These are phyloP conservation scores for Eupithecia tripunctaria DNA, from an alignment of 2,888 invertebrate genomes.

Conservation along the genomic window DNA sequence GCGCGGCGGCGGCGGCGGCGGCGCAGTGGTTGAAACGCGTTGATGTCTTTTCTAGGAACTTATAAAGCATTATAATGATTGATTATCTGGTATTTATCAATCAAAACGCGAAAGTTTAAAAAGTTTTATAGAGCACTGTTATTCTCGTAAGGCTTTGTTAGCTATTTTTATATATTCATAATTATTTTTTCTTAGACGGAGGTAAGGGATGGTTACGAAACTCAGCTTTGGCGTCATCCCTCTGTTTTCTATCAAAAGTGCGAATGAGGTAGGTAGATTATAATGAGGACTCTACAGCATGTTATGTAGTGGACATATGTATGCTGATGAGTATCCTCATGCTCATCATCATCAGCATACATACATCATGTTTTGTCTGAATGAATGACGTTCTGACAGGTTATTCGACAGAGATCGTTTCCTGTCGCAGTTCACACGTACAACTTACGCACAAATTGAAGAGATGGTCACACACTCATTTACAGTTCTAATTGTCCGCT, in stretches of 20 bases:
- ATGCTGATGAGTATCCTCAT: too few species aligned
- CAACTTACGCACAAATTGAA: conserved; percentile 33
- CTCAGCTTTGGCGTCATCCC: neutral
- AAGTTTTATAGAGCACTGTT: too few species aligned
- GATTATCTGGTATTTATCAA: too few species aligned
- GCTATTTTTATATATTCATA: neutral
- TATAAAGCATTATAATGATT: too few species aligned
- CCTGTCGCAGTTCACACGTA: conserved; percentile 30
- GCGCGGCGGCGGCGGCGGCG: neutral
- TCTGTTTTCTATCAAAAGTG: neutral
- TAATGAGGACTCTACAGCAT: neutral
- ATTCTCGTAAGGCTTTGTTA: neutral
- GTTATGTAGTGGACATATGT: neutral
- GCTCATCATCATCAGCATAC: too few species aligned
- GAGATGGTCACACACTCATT: conserved; percentile 57
- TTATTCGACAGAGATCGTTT: conserved; percentile 16
- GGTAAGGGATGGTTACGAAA: neutral
- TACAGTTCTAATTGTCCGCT: conserved; percentile 70
- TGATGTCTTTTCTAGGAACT: neutral
- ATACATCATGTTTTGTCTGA: too few species aligned
- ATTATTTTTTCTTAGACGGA: neutral
- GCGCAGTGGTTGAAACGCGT: neutral
- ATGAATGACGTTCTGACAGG: neutral
- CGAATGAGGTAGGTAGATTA: neutral
- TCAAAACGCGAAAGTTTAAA: too few species aligned